Conservation (phyloP, 2,797 vertebrate species). For the Trachops cirrhosus region DNA sequence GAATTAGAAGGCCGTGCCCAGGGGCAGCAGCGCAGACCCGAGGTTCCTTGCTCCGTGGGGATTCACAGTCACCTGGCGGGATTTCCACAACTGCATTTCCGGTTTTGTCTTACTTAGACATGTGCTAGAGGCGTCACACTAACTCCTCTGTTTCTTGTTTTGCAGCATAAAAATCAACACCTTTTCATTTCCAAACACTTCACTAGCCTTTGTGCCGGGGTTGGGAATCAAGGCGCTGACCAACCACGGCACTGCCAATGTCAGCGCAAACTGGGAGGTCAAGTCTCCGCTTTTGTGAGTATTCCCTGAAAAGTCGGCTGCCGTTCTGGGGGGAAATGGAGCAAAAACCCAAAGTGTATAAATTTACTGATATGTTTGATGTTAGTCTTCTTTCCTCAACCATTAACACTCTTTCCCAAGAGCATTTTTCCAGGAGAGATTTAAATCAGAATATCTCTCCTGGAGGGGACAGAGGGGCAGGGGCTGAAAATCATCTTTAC, state of each 20-base stretch:
- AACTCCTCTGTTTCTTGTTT: slow-evolving; percentile 58
- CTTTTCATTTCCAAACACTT: slow-evolving; percentile 77
- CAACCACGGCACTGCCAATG: slow-evolving; percentile 67
- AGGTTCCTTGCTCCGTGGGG: not conserved
- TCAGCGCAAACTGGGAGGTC: slow-evolving; percentile 76
- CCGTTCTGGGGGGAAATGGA: not conserved
- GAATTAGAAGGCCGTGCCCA: not conserved
- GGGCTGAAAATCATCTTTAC: not conserved
- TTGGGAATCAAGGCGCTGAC: slow-evolving; percentile 73
- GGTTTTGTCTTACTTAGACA: not conserved
- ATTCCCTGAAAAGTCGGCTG: not conserved
- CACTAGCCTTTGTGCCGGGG: slow-evolving; percentile 75
- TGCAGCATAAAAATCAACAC: slow-evolving; percentile 77
- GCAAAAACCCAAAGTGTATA: not conserved
- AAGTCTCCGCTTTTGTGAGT: slow-evolving; percentile 78
- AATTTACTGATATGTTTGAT: not conserved
- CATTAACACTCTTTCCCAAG: not conserved
- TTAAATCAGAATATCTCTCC: not conserved
- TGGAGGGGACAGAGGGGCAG: too few relatives aligned
- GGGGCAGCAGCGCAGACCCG: not conserved
- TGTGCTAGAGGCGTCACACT: not conserved
- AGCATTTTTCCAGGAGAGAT: not conserved
- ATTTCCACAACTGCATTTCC: not conserved
- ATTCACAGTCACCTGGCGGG: not conserved
- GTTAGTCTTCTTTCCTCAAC: not conserved